Conservation (phyloP, 2,888 invertebrate species). For the Noctua janthe region DNA sequence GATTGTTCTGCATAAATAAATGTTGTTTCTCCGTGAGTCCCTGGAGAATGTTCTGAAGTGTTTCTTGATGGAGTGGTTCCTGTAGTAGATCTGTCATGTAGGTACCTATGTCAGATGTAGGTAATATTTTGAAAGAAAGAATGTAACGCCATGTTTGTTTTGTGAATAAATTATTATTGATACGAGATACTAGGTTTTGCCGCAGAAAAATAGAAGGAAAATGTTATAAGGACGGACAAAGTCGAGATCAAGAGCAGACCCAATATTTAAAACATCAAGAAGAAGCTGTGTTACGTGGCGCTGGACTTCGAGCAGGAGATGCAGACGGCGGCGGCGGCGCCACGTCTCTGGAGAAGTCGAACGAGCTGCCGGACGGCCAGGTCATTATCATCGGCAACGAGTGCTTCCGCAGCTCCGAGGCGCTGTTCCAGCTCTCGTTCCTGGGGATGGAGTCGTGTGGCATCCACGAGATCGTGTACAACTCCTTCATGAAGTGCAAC, state of each 20-base stretch:
- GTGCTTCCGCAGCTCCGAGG: too few species aligned
- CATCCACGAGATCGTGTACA: too few species aligned
- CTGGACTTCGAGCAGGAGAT: too few species aligned
- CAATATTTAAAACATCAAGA: too few species aligned
- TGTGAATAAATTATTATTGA: conserved; percentile 1
- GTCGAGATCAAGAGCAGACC: not conserved
- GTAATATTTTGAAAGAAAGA: not conserved
- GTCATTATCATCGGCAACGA: too few species aligned
- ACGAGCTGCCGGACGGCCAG: too few species aligned
- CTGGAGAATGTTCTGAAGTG: conserved; percentile 1
- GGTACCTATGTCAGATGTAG: not conserved
- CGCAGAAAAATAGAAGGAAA: not conserved
- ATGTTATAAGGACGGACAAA: not conserved
- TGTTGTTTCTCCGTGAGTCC: conserved; percentile 15
- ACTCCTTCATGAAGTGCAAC: too few species aligned
- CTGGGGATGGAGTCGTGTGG: too few species aligned
- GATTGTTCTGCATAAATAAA: conserved; percentile 37
- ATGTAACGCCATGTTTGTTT: not conserved
- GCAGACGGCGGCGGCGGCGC: too few species aligned
- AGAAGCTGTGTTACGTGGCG: too few species aligned
- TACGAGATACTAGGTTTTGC: not conserved
- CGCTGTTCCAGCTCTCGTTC: too few species aligned
- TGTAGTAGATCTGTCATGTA: not conserved
- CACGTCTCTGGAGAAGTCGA: too few species aligned
- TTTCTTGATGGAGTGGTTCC: conserved; percentile 21